Base-by-base conservation (phyloP, 1,140 invertebrate species). In the Latrodectus geometricus region DNA sequence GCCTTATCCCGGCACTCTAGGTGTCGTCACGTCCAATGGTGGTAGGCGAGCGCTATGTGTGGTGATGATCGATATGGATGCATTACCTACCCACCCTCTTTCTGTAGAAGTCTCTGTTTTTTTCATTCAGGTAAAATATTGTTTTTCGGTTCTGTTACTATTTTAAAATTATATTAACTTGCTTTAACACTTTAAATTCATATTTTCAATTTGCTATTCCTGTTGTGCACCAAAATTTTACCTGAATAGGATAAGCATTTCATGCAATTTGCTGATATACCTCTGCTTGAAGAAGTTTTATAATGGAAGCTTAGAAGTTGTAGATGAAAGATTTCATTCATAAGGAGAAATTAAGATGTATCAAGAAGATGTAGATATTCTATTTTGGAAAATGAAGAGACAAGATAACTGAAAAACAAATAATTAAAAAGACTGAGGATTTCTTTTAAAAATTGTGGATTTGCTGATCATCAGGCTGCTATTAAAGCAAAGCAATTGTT, bases 101-200 rank as follows among this genome's bases (percentile, higher is more conserved):
- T 76, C 82, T 83, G 23, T 78, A n/a, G 74, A 78, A 61, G 75
- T 78, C 74, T 48, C 74, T 76, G 72, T 76, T 65, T 54, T 56
- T 70, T 48, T 66, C 72, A 21, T 70, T 11, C 83, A 86, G 83
- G 83, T 86, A 86, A 86, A 77, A 61, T 65, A 78, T 86, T 86
- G 83, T 76, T 77, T 86, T 78, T 70, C 65, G 83, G 83, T 77
- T 84, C 61, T 84, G 74, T 84, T 84, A 75, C 75, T 20, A 74
- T 68, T 48, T 79, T 12, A 49, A 73, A 49, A 73, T 48, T 48
- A 35, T 35, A 73, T 49, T 48, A 73, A 35, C 9, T 49, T 73
- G 11, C 14, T 49, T 73, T 73, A 21, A 48, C 48, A 17, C 11
- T 73, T 15, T 73, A 48, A 73, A 73, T 12, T 14, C 11, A 61